These are phyloP conservation scores for Zapus hudsonius DNA, from an alignment of 2,113 vertebrate species.

Conservation along the genomic window DNA sequence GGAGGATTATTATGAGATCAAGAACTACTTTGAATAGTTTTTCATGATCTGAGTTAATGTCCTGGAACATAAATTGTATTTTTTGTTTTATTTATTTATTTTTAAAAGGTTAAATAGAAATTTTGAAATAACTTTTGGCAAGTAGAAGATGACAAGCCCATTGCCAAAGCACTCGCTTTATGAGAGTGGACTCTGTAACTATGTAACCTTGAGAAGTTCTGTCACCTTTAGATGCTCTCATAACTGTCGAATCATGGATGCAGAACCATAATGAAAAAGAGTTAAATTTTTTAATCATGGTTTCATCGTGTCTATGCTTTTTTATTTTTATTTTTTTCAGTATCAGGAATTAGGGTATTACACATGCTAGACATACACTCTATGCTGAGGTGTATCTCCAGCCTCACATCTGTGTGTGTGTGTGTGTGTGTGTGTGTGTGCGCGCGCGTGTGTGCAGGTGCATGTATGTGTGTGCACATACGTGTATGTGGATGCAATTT, in stretches of 20 bases:
- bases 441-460: too few species aligned
- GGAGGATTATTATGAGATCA: background rate
- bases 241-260: slow-evolving; percentile 1
- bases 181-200: background rate
- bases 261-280: slow-evolving; percentile 1
- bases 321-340: background rate
- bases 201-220: background rate
- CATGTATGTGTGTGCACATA: too few species aligned
- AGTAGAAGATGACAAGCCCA: background rate
- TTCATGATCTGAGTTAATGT: slow-evolving; percentile 12
- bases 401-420: too few species aligned
- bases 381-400: background rate
- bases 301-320: background rate
- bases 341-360: background rate
- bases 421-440: too few species aligned
- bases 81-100: background rate
- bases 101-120: background rate
- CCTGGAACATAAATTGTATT: slow-evolving; percentile 26
- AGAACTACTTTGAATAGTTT: slow-evolving; percentile 30
- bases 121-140: slow-evolving; percentile 17
- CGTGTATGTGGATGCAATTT: too few species aligned
- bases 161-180: background rate
- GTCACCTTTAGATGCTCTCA: background rate
- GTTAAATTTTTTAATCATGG: background rate
- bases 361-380: background rate